Base-by-base conservation (phyloP, 2,113 vertebrate species). In the Lota lota region DNA sequence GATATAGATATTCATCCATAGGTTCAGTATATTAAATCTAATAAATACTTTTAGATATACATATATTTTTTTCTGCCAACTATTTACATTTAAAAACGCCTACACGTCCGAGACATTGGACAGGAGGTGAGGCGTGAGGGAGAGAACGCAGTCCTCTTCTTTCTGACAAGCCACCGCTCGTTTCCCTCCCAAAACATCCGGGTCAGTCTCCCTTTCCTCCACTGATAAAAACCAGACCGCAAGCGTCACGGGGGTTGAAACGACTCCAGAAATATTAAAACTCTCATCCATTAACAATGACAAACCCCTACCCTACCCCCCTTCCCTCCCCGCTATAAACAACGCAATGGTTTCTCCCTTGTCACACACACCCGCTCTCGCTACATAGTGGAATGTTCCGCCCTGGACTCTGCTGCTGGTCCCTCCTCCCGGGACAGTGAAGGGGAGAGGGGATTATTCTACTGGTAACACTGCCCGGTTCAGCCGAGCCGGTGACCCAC, bases 41-140 rank as follows among this genome's bases (percentile, higher is more conserved):
- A 92, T 92, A 93, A 92, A 92, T 91, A 92, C 87, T 88, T 91
- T 61, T 81, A 82, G 78, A 85, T 90, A 89, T 85, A 92, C 82
- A 85, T 89, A 89, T 68, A 79, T 89, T 83, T 88, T 83, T 71
- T 67, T 87, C 71, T 90, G 69, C 85, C 76, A 91, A 89, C 81
- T 92, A 92, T 92, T 88, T 92, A 92, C 90, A 93, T 78, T 11
- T 47, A 80, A 85, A 83, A 79, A 82, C 53, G 66, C 74, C 66
- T 85, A 86, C 63, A 77, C 66, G 78, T 79, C 81, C 75, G 64
- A 89, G 88, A 90, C 82, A 87, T n/a, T n/a, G 2, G 18, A 90
- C 86, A 90, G 87, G 88, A 87, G 40, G 40, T 14, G 40, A 86
- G 70, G 78, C 83, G 64, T 71, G 67, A 74, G 80, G 75, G 87